phyloP scores from a whole-genome alignment of 2,797 vertebrate species.

The Poecilia picta region DNA sequence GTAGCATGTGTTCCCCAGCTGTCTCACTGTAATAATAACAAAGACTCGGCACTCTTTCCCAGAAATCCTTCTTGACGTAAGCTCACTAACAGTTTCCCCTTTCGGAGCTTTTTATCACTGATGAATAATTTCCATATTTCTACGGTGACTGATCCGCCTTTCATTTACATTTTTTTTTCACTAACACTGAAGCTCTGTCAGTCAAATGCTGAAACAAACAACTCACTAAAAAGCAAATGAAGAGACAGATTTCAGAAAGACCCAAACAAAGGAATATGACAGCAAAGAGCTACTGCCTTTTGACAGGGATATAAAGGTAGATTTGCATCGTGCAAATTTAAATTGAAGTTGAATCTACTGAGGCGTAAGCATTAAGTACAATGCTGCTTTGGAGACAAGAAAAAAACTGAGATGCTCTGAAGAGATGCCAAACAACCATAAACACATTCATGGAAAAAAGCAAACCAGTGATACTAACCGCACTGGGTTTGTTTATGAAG shows the following conservation, averaged over 20 bases:
- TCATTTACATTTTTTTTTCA: slow-evolving; percentile 32
- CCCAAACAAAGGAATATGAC: slow-evolving; percentile 1
- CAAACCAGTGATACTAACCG: background rate
- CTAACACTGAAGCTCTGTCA: slow-evolving; percentile 28
- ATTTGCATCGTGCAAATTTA: slow-evolving; percentile 6
- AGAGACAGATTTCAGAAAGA: slow-evolving; percentile 17
- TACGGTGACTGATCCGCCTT: slow-evolving; percentile 18
- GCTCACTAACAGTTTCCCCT: slow-evolving; percentile 18
- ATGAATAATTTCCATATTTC: slow-evolving; percentile 1
- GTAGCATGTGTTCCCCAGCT: slow-evolving; percentile 42
- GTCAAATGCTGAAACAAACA: slow-evolving; percentile 39
- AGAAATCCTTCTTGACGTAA: slow-evolving; percentile 18
- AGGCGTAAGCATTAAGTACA: slow-evolving; percentile 12
- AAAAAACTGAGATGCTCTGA: background rate
- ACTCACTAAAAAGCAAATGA: slow-evolving; percentile 22
- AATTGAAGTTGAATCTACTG: slow-evolving; percentile 21
- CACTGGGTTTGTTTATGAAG: background rate
- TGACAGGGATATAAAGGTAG: slow-evolving; percentile 14
- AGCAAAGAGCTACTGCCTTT: background rate
- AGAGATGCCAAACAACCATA: background rate
- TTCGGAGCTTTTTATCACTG: background rate
- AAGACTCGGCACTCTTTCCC: slow-evolving; percentile 25
- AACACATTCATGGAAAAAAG: background rate
- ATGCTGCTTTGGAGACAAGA: slow-evolving; percentile 14
- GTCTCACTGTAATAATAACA: slow-evolving; percentile 42